A percentile compares a stretch with the other conserved stretches of the same genome.
phyloP scores from a whole-genome alignment of 2,888 invertebrate species.

The Sphaerophoria rueppellii region DNA sequence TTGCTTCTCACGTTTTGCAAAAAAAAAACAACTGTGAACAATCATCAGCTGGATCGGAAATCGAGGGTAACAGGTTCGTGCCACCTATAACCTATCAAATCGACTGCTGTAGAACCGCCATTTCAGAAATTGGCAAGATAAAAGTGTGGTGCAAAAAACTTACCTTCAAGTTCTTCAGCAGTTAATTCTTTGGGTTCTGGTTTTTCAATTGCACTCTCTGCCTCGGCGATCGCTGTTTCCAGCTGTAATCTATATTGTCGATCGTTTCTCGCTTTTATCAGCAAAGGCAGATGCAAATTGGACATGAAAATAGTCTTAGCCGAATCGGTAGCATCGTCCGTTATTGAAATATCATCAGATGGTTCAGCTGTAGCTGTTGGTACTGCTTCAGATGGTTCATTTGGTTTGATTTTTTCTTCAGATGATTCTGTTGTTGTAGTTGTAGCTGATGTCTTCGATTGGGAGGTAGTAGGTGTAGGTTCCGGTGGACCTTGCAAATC shows the following conservation, averaged over 20 bases:
- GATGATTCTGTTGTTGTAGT: constrained; percentile 24
- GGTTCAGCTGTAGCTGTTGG: background rate
- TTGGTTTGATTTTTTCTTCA: too few species aligned
- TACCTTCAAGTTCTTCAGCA: constrained; percentile 86
- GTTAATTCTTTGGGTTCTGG: constrained; percentile 79
- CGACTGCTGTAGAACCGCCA: too few species aligned
- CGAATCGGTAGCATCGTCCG: background rate
- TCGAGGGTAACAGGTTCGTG: too few species aligned
- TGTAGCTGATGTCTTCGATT: constrained; percentile 21
- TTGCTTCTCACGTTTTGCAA: too few species aligned
- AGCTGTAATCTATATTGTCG: constrained; percentile 47
- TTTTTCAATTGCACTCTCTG: constrained; percentile 37
- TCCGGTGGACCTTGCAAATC: constrained; percentile 69
- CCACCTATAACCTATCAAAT: too few species aligned
- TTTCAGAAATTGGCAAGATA: too few species aligned
- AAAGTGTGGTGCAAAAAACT: background rate
- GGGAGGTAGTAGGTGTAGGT: background rate
- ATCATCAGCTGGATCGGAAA: too few species aligned
- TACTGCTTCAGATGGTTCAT: constrained; percentile 9
- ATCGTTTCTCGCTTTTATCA: constrained; percentile 53
- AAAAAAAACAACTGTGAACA: too few species aligned
- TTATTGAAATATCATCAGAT: background rate
- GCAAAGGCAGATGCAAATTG: constrained; percentile 46
- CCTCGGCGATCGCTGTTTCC: constrained; percentile 45
- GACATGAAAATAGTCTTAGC: constrained; percentile 14